phyloP scores from a whole-genome alignment of 2,888 invertebrate species.

The Lycocerus yunnanus region DNA sequence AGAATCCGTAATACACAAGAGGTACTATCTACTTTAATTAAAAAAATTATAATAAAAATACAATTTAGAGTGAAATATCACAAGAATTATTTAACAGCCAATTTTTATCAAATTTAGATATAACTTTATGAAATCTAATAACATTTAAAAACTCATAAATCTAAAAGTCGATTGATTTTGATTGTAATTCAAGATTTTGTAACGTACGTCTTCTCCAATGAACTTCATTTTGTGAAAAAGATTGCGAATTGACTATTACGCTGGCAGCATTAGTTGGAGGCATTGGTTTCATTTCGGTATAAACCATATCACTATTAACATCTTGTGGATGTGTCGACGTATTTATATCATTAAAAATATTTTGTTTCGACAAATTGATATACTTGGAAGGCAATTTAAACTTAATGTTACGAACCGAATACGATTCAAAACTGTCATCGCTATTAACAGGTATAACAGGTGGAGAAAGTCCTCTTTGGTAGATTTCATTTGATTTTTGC shows the following conservation, averaged over 20 bases:
- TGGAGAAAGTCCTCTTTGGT: constrained; percentile 43
- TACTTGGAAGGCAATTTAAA: constrained; percentile 54
- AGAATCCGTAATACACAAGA: neutral
- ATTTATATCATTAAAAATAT: constrained; percentile 30
- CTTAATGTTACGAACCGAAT: constrained; percentile 54
- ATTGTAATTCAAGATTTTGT: constrained; percentile 44
- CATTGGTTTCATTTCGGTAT: constrained; percentile 39
- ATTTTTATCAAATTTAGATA: neutral
- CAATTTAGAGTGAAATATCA: neutral
- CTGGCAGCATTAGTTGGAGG: constrained; percentile 39
- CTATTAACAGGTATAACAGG: constrained; percentile 22
- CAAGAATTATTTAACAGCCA: neutral
- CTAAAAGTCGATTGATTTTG: neutral
- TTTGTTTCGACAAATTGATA: constrained; percentile 42
- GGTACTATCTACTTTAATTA: neutral
- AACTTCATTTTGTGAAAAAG: constrained; percentile 46
- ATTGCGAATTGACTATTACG: constrained; percentile 47
- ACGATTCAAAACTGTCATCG: constrained; percentile 51
- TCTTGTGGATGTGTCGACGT: constrained; percentile 25
- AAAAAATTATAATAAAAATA: neutral
- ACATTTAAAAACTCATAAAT: neutral
- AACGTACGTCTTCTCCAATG: constrained; percentile 59
- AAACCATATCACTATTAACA: constrained; percentile 22
- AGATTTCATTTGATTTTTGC: constrained; percentile 41
- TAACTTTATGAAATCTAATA: neutral